Evolutionary conservation across 2,797 vertebrate species (phyloP).

Genomic region (Odontamblyopus rebecca): DNA sequence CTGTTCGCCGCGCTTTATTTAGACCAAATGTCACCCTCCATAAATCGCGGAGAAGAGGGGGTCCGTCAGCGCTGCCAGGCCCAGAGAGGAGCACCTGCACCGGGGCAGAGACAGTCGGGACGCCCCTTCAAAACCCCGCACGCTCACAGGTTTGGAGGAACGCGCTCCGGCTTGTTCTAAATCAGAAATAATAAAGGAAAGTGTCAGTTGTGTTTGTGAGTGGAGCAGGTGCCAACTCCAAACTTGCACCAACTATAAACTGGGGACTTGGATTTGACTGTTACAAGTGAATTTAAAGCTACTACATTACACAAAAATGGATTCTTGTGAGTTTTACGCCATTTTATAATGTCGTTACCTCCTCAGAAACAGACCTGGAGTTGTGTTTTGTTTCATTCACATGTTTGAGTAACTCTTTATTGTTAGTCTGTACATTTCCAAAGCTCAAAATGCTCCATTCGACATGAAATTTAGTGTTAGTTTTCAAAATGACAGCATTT

Average conservation of each 20-base stretch:
- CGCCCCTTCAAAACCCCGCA: conserved; percentile 51
- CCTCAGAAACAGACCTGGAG: too few species aligned
- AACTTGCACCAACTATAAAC: neutral
- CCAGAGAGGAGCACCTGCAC: conserved; percentile 75
- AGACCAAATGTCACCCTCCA: conserved; percentile 82
- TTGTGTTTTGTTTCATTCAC: too few species aligned
- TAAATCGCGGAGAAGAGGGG: conserved; percentile 77
- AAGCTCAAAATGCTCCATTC: too few species aligned
- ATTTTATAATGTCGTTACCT: too few species aligned
- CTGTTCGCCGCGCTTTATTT: conserved; percentile 72
- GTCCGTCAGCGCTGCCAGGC: conserved; percentile 79
- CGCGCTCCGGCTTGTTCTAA: neutral
- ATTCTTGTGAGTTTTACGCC: too few species aligned
- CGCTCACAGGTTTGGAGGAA: conserved; percentile 31
- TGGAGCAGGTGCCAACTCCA: neutral
- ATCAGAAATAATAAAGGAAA: conserved; percentile 9
- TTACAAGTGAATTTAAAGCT: too few species aligned
- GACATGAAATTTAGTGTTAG: too few species aligned
- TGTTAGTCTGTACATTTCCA: too few species aligned
- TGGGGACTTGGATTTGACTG: neutral
- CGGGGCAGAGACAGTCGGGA: conserved; percentile 65
- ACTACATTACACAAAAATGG: too few species aligned
- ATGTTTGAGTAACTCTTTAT: too few species aligned
- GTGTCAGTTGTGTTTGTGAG: neutral
- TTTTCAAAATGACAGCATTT: too few species aligned